phyloP scores from a whole-genome alignment of 2,888 invertebrate genomes.

The Thymelicus acteon region DNA sequence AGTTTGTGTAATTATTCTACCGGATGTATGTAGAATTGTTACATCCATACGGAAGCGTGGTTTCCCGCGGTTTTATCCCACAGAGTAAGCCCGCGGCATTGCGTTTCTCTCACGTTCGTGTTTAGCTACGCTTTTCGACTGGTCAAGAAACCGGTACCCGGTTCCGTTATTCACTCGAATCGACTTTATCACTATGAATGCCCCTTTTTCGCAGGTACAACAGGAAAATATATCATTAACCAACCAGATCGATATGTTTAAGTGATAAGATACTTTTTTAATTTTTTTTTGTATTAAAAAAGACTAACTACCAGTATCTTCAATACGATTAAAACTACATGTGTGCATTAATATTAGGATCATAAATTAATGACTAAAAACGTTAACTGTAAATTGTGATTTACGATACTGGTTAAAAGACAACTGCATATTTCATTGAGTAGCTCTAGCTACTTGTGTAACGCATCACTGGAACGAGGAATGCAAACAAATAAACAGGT shows the following conservation, averaged over 20 bases:
- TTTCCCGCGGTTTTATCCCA: slow-evolving; percentile 38
- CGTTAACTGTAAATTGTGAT: neutral
- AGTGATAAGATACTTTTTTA: too few species aligned
- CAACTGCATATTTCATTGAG: slow-evolving; percentile 2
- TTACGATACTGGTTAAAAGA: neutral
- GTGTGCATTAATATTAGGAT: neutral
- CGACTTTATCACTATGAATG: slow-evolving; percentile 37
- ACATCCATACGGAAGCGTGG: slow-evolving; percentile 33
- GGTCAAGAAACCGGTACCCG: slow-evolving; percentile 54
- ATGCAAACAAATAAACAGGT: slow-evolving; percentile 24
- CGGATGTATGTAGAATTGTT: slow-evolving; percentile 32
- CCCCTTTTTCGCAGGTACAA: slow-evolving; percentile 32
- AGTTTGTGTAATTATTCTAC: slow-evolving; percentile 11
- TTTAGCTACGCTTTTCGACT: slow-evolving; percentile 60
- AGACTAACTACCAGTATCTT: too few species aligned
- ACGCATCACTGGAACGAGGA: slow-evolving; percentile 18
- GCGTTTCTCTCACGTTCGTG: slow-evolving; percentile 44
- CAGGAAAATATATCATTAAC: slow-evolving; percentile 3
- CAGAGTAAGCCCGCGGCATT: slow-evolving; percentile 17
- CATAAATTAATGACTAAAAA: neutral
- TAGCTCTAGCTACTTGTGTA: neutral
- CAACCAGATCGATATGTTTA: neutral
- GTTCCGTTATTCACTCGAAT: slow-evolving; percentile 53
- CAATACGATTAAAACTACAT: neutral
- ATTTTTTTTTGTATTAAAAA: too few species aligned